phyloP scores from a whole-genome alignment of 2,888 invertebrate species.

The Chrysotoxum bicinctum region DNA sequence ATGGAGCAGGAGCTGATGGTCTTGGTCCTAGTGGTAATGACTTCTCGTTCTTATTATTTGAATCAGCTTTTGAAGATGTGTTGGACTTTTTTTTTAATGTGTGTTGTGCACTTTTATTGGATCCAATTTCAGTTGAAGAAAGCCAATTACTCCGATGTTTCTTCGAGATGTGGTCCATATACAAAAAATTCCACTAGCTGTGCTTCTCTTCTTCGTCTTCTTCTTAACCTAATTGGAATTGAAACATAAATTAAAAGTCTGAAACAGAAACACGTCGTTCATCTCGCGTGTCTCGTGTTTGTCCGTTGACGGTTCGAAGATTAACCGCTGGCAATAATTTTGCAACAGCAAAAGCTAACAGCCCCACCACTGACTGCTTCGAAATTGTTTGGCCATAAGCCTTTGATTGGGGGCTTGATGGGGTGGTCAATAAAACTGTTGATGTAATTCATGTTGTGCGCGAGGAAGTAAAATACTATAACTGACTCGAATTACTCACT shows the following conservation, averaged over 20 bases:
- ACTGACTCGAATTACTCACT: constrained; percentile 30
- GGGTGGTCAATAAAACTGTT: constrained; percentile 64
- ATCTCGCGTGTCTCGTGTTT: constrained; percentile 68
- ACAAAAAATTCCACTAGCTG: constrained; percentile 39
- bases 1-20: neutral
- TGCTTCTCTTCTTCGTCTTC: constrained; percentile 73
- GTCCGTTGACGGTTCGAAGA: constrained; percentile 76
- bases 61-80: constrained; percentile 49
- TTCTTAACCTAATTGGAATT: constrained; percentile 80
- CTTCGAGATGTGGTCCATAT: constrained; percentile 50
- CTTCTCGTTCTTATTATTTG: constrained; percentile 48
- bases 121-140: constrained; percentile 69
- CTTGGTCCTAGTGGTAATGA: constrained; percentile 25
- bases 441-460: constrained; percentile 61
- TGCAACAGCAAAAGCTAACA: neutral
- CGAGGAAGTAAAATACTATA: constrained; percentile 39
- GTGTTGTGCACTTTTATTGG: constrained; percentile 62
- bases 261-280: constrained; percentile 73
- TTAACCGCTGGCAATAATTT: constrained; percentile 80
- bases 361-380: neutral
- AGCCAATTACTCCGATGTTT: constrained; percentile 64
- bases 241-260: constrained; percentile 82
- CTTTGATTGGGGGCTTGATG: constrained; percentile 65
- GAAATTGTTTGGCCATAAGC: constrained; percentile 58
- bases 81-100: constrained; percentile 6